Evolutionary conservation across 2,888 invertebrate genomes (phyloP).

Genomic region (Drosophila tanythrix): DNA sequence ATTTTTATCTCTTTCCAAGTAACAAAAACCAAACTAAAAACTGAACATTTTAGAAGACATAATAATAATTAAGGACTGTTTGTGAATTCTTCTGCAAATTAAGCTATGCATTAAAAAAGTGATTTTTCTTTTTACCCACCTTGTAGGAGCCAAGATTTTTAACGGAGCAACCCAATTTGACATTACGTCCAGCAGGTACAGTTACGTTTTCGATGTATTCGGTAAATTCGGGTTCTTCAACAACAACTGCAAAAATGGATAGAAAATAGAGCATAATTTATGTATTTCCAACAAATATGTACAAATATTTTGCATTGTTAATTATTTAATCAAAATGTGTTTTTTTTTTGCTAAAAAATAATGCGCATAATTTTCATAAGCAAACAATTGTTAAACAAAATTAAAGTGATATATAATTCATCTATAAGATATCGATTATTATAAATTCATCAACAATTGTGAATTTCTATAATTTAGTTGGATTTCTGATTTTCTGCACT

Average conservation of each 20-base stretch:
- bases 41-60: neutral
- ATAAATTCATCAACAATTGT: neutral
- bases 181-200: constrained; percentile 92
- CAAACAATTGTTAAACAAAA: constrained; percentile 47
- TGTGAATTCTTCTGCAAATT: neutral
- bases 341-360: neutral
- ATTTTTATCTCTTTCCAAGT: neutral
- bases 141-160: constrained; percentile 96
- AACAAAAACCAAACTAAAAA: neutral
- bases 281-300: constrained; percentile 4
- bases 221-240: constrained; percentile 95
- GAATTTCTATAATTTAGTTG: neutral
- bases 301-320: constrained; percentile 22
- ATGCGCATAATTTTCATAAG: constrained; percentile 15
- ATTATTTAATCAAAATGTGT: neutral
- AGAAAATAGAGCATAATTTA: constrained; percentile 10
- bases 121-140: constrained; percentile 86
- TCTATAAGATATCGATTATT: neutral
- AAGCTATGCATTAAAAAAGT: neutral
- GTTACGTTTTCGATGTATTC: constrained; percentile 96
- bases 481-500: neutral
- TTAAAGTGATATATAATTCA: constrained; percentile 17
- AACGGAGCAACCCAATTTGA: constrained; percentile 95
- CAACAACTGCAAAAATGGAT: constrained; percentile 87
- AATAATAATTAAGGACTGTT: neutral